Evolutionary conservation across 64 coral and sea anemone species (phyloP), one percentile per base, ranked within the genome.

Genomic region (Montipora capricornis): DNA sequence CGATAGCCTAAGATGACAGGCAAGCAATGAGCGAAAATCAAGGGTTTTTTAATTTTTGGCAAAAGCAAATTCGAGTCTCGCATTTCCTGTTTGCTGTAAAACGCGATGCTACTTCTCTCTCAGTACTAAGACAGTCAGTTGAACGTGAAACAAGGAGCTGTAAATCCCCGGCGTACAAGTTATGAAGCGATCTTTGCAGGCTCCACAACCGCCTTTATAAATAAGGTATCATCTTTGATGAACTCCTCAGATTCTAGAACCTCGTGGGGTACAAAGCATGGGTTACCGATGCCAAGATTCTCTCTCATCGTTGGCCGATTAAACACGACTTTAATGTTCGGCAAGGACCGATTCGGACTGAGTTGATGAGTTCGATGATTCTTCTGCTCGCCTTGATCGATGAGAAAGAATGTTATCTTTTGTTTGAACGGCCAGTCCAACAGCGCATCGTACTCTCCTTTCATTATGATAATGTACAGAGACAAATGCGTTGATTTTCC

Each of bases 291-390:
- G 3, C 98, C 98, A 47, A 99, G 88, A 52, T 99, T 99, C 20
- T 99, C 98, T 78, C 96, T 96, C 24, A 94, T 76, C 8, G 85
- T 94, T 8, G 98, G 98, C 26, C 98, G 88, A 44, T 90, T 99
- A 51, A 99, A 99, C 4, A 99, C 98, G 7, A 99, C 98, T 61
- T 99, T 99, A 77, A 99, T 99, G 74, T 99, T 99, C 5, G 98
- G 98, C 26, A 96, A 78, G n/a, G 98, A 99, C 8, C 95, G 92
- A 59, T 99, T 99, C 0, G 95, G 95, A 37, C 98, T 99, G 6
- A 99, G 44, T 15, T 94, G 92, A 44, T 99, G 98, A 11, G 92
- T 89, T 50, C 98, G 80, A 68, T 99, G 98, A 29, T 96, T 93
- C 45, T 94, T 93, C 9, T 76, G 64, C 19, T 99, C 98, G 20